Evolutionary conservation across 1,140 invertebrate genomes (phyloP).

Genomic region (Oscheius sp.): DNA sequence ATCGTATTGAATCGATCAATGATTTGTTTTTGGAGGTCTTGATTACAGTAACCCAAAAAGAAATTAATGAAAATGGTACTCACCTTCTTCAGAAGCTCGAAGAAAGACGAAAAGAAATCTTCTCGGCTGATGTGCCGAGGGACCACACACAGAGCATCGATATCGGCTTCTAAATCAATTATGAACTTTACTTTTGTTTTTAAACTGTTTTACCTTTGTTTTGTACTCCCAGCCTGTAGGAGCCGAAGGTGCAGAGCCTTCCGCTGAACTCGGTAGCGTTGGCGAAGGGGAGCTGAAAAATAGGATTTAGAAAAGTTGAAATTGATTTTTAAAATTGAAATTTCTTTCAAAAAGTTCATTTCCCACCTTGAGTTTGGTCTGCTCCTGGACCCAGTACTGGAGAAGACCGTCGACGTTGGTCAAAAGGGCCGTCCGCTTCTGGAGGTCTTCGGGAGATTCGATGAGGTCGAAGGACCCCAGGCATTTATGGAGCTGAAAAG

Average conservation of each 20-base stretch:
- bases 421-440: slow-evolving; percentile 55
- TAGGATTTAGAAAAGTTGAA: not conserved
- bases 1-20: too few species aligned
- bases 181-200: not conserved
- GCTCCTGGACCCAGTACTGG: slow-evolving; percentile 51
- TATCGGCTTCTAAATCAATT: slow-evolving; percentile 75
- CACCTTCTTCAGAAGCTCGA: slow-evolving; percentile 81
- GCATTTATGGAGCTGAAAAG: slow-evolving; percentile 45
- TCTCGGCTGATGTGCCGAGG: slow-evolving; percentile 86
- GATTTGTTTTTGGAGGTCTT: too few species aligned
- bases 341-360: too few species aligned
- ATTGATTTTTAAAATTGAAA: too few species aligned
- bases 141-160: slow-evolving; percentile 95
- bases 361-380: slow-evolving; percentile 48
- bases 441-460: slow-evolving; percentile 53
- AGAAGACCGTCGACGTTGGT: slow-evolving; percentile 55
- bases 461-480: slow-evolving; percentile 48
- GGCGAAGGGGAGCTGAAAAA: not conserved
- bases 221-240: slow-evolving; percentile 84
- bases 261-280: slow-evolving; percentile 71
- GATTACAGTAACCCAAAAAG: slow-evolving; percentile 19
- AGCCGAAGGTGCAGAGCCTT: slow-evolving; percentile 98
- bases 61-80: slow-evolving; percentile 53
- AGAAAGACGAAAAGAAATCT: slow-evolving; percentile 94
- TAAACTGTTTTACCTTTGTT: slow-evolving; percentile 66